These are phyloP conservation scores for Ophioninae sp. DNA, from an alignment of 2,888 invertebrate genomes.

Conservation along the genomic window DNA sequence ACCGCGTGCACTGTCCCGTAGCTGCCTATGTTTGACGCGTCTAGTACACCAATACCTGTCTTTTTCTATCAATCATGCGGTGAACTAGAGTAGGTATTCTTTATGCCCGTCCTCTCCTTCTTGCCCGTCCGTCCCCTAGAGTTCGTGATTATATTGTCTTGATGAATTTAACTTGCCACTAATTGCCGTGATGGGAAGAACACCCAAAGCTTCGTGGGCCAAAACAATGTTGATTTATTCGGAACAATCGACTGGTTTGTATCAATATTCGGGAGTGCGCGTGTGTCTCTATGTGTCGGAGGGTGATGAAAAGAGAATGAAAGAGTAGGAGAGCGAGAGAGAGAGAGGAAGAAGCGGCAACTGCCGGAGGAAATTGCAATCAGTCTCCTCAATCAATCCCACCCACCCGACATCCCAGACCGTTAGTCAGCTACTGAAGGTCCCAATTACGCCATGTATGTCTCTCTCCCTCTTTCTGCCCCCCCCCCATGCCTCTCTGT, in stretches of 20 bases:
- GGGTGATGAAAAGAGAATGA: background rate
- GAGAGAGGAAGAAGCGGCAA: conserved; percentile 13
- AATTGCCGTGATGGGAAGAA: background rate
- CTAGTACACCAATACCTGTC: too few species aligned
- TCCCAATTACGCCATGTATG: conserved; percentile 53
- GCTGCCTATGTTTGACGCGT: too few species aligned
- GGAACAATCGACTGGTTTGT: background rate
- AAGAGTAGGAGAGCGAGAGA: conserved; percentile 3
- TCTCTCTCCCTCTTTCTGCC: conserved; percentile 25
- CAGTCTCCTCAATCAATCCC: conserved; percentile 61
- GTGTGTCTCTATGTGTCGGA: background rate
- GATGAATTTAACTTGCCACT: background rate
- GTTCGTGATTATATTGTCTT: background rate
- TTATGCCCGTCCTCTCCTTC: too few species aligned
- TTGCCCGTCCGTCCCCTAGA: too few species aligned
- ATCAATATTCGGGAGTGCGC: conserved; percentile 1
- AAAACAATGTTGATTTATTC: conserved; percentile 4
- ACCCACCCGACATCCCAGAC: conserved; percentile 56
- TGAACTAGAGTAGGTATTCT: too few species aligned
- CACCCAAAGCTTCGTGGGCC: background rate
- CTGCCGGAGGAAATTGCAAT: conserved; percentile 58
- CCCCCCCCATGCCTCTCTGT: conserved; percentile 19
- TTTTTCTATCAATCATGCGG: too few species aligned
- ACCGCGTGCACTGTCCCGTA: too few species aligned
- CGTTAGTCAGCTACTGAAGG: conserved; percentile 59